Percentiles rank a stretch among this genome's conserved stretches.
These are phyloP conservation scores for Siphamia tubifer DNA, from an alignment of 2,113 vertebrate species.

Conservation along the genomic window DNA sequence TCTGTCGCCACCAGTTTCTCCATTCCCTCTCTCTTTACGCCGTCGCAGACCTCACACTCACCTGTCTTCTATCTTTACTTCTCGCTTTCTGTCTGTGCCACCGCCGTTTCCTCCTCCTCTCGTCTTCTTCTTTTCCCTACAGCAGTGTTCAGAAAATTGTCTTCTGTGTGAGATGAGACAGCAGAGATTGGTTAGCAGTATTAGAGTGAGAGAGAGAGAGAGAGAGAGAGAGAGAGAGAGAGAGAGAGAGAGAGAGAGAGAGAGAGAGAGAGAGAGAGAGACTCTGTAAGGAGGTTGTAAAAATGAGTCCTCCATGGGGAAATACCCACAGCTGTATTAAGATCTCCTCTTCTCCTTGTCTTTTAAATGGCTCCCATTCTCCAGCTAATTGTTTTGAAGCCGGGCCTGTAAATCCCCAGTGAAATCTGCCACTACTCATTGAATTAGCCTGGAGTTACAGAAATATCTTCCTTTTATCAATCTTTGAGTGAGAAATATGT, in stretches of 20 bases:
- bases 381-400: slow-evolving; percentile 79
- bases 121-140: slow-evolving; percentile 33
- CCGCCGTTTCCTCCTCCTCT: slow-evolving; percentile 7
- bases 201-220: slow-evolving; percentile 43
- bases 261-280: slow-evolving; percentile 37
- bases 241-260: slow-evolving; percentile 45
- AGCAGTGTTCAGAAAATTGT: slow-evolving; percentile 56
- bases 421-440: slow-evolving; percentile 61
- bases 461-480: slow-evolving; percentile 75
- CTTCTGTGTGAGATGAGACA: slow-evolving; percentile 59
- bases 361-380: slow-evolving; percentile 73
- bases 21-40: slow-evolving; percentile 3
- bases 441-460: slow-evolving; percentile 73
- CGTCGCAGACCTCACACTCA: slow-evolving; percentile 23
- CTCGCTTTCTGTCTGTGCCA: not conserved
- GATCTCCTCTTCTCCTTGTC: slow-evolving; percentile 69
- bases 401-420: slow-evolving; percentile 64
- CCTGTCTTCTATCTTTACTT: not conserved
- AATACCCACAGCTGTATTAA: slow-evolving; percentile 75
- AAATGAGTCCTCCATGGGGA: slow-evolving; percentile 73
- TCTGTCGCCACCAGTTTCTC: slow-evolving; percentile 6
- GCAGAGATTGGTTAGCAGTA: slow-evolving; percentile 64
- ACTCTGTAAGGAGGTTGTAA: slow-evolving; percentile 65
- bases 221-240: slow-evolving; percentile 45
- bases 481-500: slow-evolving; percentile 66